Conservation (phyloP, 2,888 invertebrate genomes). For the Nymphalis urticae region DNA sequence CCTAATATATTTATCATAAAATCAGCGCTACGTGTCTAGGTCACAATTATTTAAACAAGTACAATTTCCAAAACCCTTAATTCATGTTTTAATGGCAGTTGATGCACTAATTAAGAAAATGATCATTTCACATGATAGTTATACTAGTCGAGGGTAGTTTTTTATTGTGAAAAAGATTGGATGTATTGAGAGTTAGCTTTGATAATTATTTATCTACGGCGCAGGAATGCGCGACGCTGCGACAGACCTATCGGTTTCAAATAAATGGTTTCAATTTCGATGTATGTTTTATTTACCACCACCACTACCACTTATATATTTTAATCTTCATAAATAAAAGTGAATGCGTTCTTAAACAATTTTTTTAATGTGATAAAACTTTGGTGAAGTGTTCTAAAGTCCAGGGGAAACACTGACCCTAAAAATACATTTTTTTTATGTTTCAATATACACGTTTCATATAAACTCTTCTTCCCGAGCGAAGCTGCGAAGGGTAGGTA, state of each 20-base stretch:
- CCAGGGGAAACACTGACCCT: no score
- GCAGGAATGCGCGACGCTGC: conserved; percentile 33
- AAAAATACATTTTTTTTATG: no score
- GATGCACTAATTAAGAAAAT: conserved; percentile 21
- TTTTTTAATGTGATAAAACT: no score
- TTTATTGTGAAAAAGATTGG: conserved; percentile 57
- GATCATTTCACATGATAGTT: conserved; percentile 45
- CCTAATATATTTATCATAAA: conserved; percentile 12
- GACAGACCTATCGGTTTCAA: conserved; percentile 47
- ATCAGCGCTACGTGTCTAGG: conserved; percentile 32
- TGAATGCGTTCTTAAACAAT: no score
- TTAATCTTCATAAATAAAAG: no score
- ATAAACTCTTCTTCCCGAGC: no score
- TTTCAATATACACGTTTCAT: no score
- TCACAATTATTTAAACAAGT: conserved; percentile 7
- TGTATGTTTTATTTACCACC: conserved; percentile 43
- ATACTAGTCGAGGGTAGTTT: conserved; percentile 62
- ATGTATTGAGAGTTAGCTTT: conserved; percentile 62
- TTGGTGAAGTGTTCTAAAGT: no score
- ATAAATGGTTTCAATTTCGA: conserved; percentile 71
- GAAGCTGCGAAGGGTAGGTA: no score
- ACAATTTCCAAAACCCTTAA: background rate
- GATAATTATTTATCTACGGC: conserved; percentile 57
- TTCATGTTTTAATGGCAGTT: background rate
- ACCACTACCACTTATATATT: no score